A percentile compares a stretch with the other conserved stretches of the same genome.
These are phyloP conservation scores for human DNA, from an alignment of 2,113 vertebrate genomes.

Conservation along the genomic window DNA sequence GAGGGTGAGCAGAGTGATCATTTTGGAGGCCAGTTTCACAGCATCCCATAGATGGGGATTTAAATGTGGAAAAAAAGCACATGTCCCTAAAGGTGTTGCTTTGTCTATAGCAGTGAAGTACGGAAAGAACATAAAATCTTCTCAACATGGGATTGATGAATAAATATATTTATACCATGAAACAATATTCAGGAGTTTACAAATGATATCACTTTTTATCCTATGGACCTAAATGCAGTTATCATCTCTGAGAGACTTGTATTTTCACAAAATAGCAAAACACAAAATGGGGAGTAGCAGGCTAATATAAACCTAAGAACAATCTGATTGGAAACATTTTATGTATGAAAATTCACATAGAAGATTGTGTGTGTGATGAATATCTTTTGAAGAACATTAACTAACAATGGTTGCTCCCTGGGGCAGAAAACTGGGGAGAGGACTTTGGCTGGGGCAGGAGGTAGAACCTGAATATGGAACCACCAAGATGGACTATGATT, in stretches of 20 bases:
- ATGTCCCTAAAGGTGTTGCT: not conserved
- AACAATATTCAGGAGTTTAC: not conserved
- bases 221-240: not conserved
- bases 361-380: not conserved
- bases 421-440: not conserved
- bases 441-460: not conserved
- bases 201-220: too few relatives aligned
- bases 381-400: not conserved
- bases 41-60: too few relatives aligned
- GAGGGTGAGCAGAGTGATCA: not conserved
- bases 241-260: not conserved
- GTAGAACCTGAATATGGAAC: not conserved
- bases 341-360: not conserved
- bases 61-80: not conserved
- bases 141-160: not conserved
- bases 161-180: not conserved
- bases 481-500: not conserved
- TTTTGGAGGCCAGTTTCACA: not conserved
- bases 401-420: not conserved
- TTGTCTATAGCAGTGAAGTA: not conserved
- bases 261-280: not conserved
- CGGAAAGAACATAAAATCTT: fast-evolving
- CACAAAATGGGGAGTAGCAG: not conserved
- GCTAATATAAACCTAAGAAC: not conserved
- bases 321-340: not conserved